Base-by-base conservation (phyloP, 2,113 vertebrate genomes). In the Sigmodon hispidus region DNA sequence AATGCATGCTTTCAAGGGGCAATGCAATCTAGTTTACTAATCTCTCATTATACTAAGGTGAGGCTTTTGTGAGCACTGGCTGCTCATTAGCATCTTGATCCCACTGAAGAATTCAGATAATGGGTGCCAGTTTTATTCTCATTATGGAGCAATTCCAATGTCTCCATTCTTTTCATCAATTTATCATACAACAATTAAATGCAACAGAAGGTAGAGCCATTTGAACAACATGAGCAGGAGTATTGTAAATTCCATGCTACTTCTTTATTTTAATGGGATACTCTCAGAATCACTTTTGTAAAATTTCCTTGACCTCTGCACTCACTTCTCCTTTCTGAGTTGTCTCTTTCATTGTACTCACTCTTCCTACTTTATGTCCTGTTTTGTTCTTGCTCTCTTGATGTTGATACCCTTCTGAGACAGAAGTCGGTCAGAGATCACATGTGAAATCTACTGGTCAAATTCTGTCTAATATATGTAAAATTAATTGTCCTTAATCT, bases 11-110 rank as follows among this genome's bases (percentile, higher is more conserved):
- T 95, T 96, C 87, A 90, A 90, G 93, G 94, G 77, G 90, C 90
- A 57, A 79, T 73, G 94, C 91, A 93, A 89, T 96, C 92, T 95
- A 73, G 85, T 97, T 92, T 92, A 92, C 94, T 95, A 90, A 97
- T 96, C 96, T 97, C 88, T 97, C 94, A 95, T 96, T 96, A 86
- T 75, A n/a, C 48, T 31, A 63, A 97, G 93, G 96, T 87, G 87
- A 97, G 55, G 50, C 92, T 96, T 90, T 96, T 94, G 88, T 96
- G 90, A 93, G 76, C 5, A n/a, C 26, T 48, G 67, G 73, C 83
- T 95, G 61, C 94, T 97, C 72, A 96, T 98, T 96, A 96, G 90
- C 96, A 96, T 96, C 85, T 93, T 26, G 2, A 91, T 69, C 70
- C 89, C 72, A 73, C 83, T 29, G 43, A 67, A 80, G 86, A 83